Conservation (phyloP, 1,140 invertebrate species). For the Leptoteleia sp. region DNA sequence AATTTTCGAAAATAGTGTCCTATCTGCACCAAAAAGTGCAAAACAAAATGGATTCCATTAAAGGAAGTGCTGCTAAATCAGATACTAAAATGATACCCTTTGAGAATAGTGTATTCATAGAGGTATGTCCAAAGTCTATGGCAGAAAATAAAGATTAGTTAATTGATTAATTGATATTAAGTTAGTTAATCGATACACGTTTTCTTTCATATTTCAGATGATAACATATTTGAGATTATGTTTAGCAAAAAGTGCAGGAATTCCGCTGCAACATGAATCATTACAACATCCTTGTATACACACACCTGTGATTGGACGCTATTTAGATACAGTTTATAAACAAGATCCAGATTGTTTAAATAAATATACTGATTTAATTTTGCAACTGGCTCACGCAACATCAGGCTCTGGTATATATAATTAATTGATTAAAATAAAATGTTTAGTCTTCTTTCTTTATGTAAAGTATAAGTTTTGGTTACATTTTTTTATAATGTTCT, state of each 20-base stretch:
- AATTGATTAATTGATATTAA: no score
- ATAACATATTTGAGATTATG: constrained; percentile 88
- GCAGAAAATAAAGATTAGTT: no score
- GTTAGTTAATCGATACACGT: no score
- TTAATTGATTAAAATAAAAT: no score
- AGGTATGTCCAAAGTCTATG: no score
- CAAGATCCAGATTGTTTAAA: constrained; percentile 82
- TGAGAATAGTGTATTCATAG: constrained; percentile 79
- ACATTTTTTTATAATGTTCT: no score
- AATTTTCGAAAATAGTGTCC: constrained; percentile 84
- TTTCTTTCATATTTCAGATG: constrained; percentile 42
- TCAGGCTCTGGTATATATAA: constrained; percentile 46
- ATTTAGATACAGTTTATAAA: constrained; percentile 81
- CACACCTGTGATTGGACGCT: constrained; percentile 83
- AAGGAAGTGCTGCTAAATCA: constrained; percentile 78
- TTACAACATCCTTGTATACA: constrained; percentile 84
- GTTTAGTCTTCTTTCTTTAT: constrained; percentile 3
- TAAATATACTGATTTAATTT: constrained; percentile 85
- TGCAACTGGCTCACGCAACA: constrained; percentile 83
- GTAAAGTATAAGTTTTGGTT: no score
- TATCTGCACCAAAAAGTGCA: constrained; percentile 85
- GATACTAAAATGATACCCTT: constrained; percentile 82
- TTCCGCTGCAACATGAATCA: constrained; percentile 75
- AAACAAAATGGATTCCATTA: constrained; percentile 82
- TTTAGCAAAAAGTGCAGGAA: constrained; percentile 82